Percentiles rank a stretch among this genome's conserved stretches.
Evolutionary conservation across 2,113 vertebrate genomes (phyloP).

Genomic region (Bubalus kerabau): DNA sequence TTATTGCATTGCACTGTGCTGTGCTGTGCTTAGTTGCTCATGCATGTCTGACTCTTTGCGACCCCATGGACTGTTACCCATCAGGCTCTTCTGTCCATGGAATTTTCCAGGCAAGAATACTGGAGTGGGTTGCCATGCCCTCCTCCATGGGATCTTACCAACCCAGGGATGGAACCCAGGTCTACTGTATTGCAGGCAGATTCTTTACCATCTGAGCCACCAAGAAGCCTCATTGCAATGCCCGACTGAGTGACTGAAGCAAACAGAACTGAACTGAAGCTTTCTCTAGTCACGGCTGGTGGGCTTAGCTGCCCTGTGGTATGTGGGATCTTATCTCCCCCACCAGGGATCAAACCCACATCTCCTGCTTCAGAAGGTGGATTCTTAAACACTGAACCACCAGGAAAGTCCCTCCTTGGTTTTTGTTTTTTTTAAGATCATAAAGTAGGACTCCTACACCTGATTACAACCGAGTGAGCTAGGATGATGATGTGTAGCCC

Average conservation of each 20-base stretch:
- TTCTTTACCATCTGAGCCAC: background rate
- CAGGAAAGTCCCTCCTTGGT: background rate
- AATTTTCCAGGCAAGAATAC: background rate
- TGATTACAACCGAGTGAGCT: accelerated
- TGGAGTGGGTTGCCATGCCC: background rate
- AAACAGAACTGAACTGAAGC: background rate
- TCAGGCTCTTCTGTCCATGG: background rate
- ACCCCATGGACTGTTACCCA: background rate
- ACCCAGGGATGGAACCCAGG: background rate
- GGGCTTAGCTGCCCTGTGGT: background rate
- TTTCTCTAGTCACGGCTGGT: background rate
- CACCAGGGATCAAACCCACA: background rate
- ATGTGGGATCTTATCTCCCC: background rate
- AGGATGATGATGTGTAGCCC: background rate
- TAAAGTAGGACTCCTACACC: accelerated
- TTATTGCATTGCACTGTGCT: background rate
- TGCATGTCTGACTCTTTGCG: background rate
- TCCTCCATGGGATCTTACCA: background rate
- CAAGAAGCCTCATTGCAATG: background rate
- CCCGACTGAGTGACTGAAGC: background rate
- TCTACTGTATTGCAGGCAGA: background rate
- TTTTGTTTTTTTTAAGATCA: background rate
- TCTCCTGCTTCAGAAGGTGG: background rate
- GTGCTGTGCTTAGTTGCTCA: background rate
- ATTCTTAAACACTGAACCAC: background rate